Conservation (phyloP, 2,113 vertebrate genomes). For the Hippolais icterina region DNA sequence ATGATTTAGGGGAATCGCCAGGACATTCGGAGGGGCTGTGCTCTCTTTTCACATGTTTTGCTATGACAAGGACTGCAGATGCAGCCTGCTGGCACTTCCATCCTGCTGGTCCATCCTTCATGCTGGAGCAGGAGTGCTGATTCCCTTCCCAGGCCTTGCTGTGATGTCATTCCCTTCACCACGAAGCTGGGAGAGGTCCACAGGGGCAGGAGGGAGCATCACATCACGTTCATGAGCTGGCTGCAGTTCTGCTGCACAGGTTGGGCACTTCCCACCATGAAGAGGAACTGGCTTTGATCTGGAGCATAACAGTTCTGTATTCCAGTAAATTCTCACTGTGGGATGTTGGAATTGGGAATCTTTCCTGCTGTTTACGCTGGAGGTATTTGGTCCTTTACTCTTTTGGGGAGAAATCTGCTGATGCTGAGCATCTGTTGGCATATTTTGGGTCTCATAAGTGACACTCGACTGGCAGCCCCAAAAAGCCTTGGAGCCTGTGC, state of each 20-base stretch:
- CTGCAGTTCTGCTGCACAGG: neutral
- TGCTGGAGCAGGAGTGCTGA: neutral
- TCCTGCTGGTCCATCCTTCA: neutral
- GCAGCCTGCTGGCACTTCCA: accelerated
- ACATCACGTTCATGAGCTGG: accelerated
- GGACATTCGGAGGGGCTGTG: neutral
- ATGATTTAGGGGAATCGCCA: neutral
- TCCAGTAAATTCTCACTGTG: accelerated
- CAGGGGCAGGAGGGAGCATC: neutral
- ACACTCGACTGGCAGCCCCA: accelerated
- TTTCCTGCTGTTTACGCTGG: neutral
- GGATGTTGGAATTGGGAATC: neutral
- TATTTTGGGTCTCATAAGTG: neutral
- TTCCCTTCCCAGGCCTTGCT: neutral
- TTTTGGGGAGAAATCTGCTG: neutral
- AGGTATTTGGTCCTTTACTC: neutral
- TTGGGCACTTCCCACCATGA: neutral
- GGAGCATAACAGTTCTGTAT: neutral
- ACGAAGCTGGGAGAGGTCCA: accelerated
- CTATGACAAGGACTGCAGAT: neutral
- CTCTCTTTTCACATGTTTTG: neutral
- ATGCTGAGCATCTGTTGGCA: neutral
- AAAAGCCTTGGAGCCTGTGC: neutral
- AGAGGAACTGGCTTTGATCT: neutral
- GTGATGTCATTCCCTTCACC: neutral